phyloP scores from a whole-genome alignment of 2,113 vertebrate genomes.

The Callospermophilus lateralis region DNA sequence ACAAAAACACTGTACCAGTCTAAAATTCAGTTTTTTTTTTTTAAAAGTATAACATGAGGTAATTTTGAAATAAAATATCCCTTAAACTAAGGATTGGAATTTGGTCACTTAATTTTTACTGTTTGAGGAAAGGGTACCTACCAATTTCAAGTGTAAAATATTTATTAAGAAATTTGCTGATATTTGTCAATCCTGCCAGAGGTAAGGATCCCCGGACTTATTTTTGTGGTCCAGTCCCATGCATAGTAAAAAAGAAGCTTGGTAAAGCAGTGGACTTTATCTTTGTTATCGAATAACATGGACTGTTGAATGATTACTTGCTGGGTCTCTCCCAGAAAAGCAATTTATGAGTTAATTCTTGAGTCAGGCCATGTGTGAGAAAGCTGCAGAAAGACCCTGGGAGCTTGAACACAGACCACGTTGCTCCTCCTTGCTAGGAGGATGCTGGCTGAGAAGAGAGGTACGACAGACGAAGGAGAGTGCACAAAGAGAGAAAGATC shows the following conservation, averaged over 20 bases:
- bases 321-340: not conserved
- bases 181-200: not conserved
- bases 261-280: too few relatives aligned
- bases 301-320: not conserved
- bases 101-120: not conserved
- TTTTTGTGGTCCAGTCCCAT: not conserved
- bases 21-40: not conserved
- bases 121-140: not conserved
- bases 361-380: not conserved
- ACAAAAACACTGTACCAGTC: not conserved
- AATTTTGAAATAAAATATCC: constrained; percentile 18
- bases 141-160: not conserved
- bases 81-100: not conserved
- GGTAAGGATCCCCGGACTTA: not conserved
- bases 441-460: not conserved
- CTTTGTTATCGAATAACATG: not conserved
- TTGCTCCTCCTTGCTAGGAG: fast-evolving
- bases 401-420: not conserved
- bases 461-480: fast-evolving
- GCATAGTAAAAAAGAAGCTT: not conserved
- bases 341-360: not conserved
- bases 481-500: not conserved
- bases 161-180: not conserved
- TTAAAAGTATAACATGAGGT: not conserved
- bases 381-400: not conserved